Evolutionary conservation across 2,888 invertebrate species (phyloP).

Genomic region (Diachrysia chrysitis): DNA sequence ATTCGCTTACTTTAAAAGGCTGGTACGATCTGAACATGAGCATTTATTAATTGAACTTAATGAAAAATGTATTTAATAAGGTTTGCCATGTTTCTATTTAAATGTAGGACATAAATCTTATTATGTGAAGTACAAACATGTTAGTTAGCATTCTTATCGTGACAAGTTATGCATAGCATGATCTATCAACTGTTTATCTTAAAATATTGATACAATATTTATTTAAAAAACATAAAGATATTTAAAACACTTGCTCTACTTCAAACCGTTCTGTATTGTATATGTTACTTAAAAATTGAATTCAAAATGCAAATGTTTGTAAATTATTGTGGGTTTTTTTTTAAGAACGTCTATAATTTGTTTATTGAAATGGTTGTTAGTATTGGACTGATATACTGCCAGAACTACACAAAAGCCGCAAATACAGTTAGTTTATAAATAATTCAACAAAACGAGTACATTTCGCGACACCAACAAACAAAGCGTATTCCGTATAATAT

Average conservation of each 20-base stretch:
- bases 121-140: constrained; percentile 17
- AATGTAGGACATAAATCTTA: constrained; percentile 39
- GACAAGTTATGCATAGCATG: constrained; percentile 7
- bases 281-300: no score
- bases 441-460: constrained; percentile 42
- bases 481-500: constrained; percentile 39
- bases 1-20: not conserved
- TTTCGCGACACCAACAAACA: constrained; percentile 36
- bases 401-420: not conserved
- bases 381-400: no score
- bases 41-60: constrained; percentile 11
- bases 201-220: constrained; percentile 28
- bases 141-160: constrained; percentile 28
- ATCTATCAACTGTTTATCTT: constrained; percentile 25
- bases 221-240: no score
- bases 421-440: constrained; percentile 33
- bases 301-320: no score
- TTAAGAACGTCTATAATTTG: no score
- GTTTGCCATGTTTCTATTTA: constrained; percentile 31
- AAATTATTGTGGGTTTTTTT: no score
- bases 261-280: not conserved
- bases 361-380: no score
- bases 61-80: constrained; percentile 21
- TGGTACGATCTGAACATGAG: not conserved
- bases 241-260: no score